These are phyloP conservation scores for Colinus virginianus DNA, from an alignment of 2,113 vertebrate species.

Conservation along the genomic window DNA sequence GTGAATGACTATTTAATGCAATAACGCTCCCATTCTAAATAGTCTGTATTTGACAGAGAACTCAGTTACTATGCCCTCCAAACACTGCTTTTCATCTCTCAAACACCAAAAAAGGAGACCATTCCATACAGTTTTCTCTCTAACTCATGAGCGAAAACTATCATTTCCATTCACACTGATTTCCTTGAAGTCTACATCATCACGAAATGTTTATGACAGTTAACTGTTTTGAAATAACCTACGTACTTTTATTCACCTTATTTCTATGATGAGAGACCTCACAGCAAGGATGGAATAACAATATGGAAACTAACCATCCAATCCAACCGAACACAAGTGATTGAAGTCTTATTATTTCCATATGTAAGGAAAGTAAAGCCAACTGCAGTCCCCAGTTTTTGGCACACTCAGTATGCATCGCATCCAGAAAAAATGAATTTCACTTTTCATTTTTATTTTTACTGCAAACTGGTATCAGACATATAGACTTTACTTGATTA, in stretches of 20 bases:
- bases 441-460: conserved; percentile 64
- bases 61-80: not conserved
- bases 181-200: not conserved
- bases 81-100: not conserved
- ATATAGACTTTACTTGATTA: conserved; percentile 31
- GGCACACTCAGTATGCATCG: conserved; percentile 41
- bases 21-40: not conserved
- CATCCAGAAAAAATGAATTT: conserved; percentile 68
- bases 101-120: not conserved
- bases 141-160: not conserved
- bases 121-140: not conserved
- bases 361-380: conserved; percentile 75
- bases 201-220: not conserved
- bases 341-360: conserved; percentile 82
- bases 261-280: conserved; percentile 67
- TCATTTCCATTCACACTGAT: not conserved
- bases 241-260: conserved; percentile 43
- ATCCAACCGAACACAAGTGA: conserved; percentile 76
- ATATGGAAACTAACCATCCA: conserved; percentile 78
- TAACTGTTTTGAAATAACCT: conserved; percentile 6
- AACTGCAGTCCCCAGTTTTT: conserved; percentile 71
- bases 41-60: not conserved
- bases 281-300: conserved; percentile 79
- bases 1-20: not conserved
- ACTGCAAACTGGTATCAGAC: conserved; percentile 60